Evolutionary conservation across 2,888 invertebrate species (phyloP), one percentile per base, ranked within the genome.

Genomic region (Tenodera sinensis): DNA sequence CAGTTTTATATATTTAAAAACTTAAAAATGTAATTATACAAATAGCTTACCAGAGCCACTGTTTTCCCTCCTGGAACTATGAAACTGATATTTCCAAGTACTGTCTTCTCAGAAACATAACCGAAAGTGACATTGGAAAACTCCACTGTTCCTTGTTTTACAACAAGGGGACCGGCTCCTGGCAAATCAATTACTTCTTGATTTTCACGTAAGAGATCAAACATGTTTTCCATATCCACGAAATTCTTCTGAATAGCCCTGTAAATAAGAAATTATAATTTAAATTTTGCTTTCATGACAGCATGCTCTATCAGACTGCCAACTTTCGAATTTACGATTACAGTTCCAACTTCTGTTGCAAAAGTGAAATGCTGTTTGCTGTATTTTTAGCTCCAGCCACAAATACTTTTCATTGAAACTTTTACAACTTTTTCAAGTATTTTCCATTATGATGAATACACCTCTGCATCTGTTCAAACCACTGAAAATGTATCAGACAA

Each of bases 201-300:
- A 84, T 97, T 96, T 92, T 98, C 98, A 83, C 97, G 95, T 92
- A 99, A 94, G 90, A 99, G 93, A 91, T 99, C 99, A 93, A 99
- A 98, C 99, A 99, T 99, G 93, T 99, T 99, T 93, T 99, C 99
- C 99, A 99, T 99, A 92, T 99, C 99, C 28, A 99, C 96, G 92
- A 99, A 99, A 92, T 98, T 98, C 94, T 98, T 98, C 93, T 99
- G 99, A 90, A 99, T 99, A 89, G 98, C 97, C 92, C 99, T 98
- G 93, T 28, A 92, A 92, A 91, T 89, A 90, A 91, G 90, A 90
- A 89, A 90, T 86, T 90, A 84, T 71, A 89, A 85, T 83, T 83
- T 88, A 27, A 15, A 15, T 82, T 12, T 42, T 12, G 12, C 42
- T 42, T 42, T 42, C 12, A 42, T 42, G 12, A 42, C 12, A 34